These are phyloP conservation scores for Drosophila orosa DNA, from an alignment of 1,140 invertebrate genomes.

Conservation along the genomic window DNA sequence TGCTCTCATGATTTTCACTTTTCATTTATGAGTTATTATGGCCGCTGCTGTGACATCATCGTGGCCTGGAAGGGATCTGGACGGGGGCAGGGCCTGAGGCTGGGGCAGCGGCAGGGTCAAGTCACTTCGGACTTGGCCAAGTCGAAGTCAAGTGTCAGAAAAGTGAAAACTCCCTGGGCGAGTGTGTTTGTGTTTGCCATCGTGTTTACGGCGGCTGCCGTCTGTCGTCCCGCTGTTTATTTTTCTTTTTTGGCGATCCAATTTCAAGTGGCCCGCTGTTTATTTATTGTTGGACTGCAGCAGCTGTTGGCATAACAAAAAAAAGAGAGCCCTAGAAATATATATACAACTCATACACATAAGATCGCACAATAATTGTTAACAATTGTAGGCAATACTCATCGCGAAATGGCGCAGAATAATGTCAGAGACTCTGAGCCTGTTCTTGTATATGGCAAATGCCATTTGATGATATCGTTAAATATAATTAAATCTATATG, in stretches of 20 bases:
- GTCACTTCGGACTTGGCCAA: constrained; percentile 54
- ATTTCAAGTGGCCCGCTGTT: constrained; percentile 78
- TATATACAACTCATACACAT: constrained; percentile 4
- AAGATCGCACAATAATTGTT: constrained; percentile 56
- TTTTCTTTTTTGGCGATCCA: constrained; percentile 78
- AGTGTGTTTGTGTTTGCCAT: constrained; percentile 35
- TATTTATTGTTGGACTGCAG: constrained; percentile 76
- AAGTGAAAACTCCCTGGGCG: constrained; percentile 69
- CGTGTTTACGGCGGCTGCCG: constrained; percentile 37
- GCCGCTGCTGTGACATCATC: constrained; percentile 67
- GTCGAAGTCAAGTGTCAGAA: constrained; percentile 81
- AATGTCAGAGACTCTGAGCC: not conserved
- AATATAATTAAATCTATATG: constrained; percentile 22
- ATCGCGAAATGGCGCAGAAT: constrained; percentile 27
- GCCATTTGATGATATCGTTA: constrained; percentile 63
- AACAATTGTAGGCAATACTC: constrained; percentile 56
- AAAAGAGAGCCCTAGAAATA: constrained; percentile 21
- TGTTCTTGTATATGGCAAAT: constrained; percentile 30
- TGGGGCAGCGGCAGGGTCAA: constrained; percentile 20
- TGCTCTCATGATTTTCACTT: constrained; percentile 72
- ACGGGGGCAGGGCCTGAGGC: too few species aligned
- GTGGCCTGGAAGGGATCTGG: constrained; percentile 11
- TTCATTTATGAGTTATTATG: constrained; percentile 80
- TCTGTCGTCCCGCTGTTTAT: constrained; percentile 59
- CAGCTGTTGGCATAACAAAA: constrained; percentile 78